Conservation (phyloP, 2,113 vertebrate species). For the Alethe diademata region DNA sequence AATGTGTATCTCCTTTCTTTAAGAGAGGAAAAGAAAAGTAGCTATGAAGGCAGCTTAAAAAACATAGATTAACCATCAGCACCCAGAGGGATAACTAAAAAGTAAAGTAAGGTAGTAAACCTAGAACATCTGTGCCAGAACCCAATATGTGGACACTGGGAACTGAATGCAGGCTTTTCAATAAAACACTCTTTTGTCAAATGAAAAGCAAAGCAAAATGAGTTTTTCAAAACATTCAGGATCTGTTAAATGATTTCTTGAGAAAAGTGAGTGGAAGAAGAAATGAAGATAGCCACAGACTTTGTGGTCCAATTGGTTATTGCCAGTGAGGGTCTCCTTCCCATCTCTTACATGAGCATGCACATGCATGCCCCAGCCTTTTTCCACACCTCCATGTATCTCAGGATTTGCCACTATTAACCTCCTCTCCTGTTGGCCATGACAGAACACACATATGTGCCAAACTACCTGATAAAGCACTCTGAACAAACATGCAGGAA, state of each 20-base stretch:
- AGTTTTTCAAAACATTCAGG: not conserved
- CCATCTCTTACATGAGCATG: fast-evolving
- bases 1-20: not conserved
- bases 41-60: not conserved
- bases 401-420: not conserved
- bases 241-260: not conserved
- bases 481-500: not conserved
- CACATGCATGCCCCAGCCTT: not conserved
- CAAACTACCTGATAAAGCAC: not conserved
- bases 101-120: not conserved
- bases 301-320: not conserved
- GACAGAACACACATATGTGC: not conserved
- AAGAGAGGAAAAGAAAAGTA: not conserved
- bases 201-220: not conserved
- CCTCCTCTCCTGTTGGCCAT: not conserved
- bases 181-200: not conserved
- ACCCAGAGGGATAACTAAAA: not conserved
- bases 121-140: not conserved
- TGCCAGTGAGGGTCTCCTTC: fast-evolving
- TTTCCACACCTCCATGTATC: not conserved
- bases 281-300: not conserved
- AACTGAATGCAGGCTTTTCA: not conserved
- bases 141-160: not conserved
- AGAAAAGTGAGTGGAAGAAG: not conserved
- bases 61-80: not conserved